Evolutionary conservation across 2,888 invertebrate genomes (phyloP).

Genomic region (Xestia xanthographa): DNA sequence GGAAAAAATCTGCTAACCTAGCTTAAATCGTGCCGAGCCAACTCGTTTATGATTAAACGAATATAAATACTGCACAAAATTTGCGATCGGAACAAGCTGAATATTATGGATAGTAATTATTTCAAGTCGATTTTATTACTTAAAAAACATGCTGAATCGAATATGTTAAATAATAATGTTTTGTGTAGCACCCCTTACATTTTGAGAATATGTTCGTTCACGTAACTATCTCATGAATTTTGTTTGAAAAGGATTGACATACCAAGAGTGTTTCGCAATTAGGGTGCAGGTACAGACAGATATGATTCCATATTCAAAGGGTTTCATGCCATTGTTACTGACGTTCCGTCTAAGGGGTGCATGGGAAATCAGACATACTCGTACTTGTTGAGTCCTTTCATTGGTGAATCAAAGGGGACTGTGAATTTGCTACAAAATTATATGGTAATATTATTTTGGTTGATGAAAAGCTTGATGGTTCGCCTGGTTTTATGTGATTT

Average conservation of each 20-base stretch:
- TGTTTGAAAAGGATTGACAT: neutral
- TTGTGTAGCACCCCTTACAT: neutral
- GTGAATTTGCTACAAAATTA: neutral
- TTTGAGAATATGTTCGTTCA: neutral
- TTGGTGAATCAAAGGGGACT: neutral
- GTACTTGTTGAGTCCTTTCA: conserved; percentile 6
- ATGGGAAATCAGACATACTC: conserved; percentile 18
- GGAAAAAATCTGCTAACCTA: too few relatives aligned
- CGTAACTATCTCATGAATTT: conserved; percentile 1
- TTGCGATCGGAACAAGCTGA: neutral
- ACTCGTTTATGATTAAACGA: too few relatives aligned
- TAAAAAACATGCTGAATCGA: neutral
- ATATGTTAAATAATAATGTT: too few relatives aligned
- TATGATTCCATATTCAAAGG: conserved; percentile 25
- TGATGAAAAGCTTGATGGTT: neutral
- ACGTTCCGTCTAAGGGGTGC: neutral
- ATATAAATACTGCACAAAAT: neutral
- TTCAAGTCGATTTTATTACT: neutral
- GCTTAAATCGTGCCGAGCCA: too few relatives aligned
- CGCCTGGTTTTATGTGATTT: too few relatives aligned
- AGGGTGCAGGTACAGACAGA: neutral
- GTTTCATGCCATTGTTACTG: conserved; percentile 22
- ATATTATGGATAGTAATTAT: neutral
- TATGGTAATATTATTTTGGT: neutral
- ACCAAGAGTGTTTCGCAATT: neutral